phyloP scores from a whole-genome alignment of 2,797 vertebrate genomes.

The Tapirus indicus region DNA sequence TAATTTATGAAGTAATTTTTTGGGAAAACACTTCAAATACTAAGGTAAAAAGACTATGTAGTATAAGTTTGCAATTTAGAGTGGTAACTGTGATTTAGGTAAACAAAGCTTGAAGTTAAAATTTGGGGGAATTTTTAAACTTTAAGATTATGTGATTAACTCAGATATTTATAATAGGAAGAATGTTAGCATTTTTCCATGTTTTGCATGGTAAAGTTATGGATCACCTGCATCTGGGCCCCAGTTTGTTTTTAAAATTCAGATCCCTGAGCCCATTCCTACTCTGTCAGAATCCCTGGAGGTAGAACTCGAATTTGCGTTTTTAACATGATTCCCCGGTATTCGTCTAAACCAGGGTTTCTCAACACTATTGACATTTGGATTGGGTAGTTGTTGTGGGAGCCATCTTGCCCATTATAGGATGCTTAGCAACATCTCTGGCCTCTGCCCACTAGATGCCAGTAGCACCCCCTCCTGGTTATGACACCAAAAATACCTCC shows the following conservation, averaged over 20 bases:
- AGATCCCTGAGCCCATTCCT: background rate
- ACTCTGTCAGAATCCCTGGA: background rate
- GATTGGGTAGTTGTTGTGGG: too few species aligned
- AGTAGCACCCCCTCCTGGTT: background rate
- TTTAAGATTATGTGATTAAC: background rate
- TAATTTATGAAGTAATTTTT: constrained; percentile 82
- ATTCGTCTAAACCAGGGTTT: background rate
- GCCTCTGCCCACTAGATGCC: background rate
- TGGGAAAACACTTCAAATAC: constrained; percentile 81
- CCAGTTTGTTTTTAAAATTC: background rate
- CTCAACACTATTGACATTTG: background rate
- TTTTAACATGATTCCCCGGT: background rate
- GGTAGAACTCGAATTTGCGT: background rate
- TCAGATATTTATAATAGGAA: background rate
- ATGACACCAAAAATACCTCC: background rate
- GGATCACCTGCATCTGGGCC: too few species aligned
- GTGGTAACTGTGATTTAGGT: background rate
- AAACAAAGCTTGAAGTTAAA: background rate
- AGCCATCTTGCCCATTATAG: accelerated
- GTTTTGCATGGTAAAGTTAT: background rate
- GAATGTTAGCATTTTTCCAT: background rate
- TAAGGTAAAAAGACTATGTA: constrained; percentile 75
- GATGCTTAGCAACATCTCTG: background rate
- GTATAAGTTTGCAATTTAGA: background rate
- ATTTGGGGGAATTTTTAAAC: background rate